Conservation (phyloP, 2,888 invertebrate genomes). For the Polietes domitor region DNA sequence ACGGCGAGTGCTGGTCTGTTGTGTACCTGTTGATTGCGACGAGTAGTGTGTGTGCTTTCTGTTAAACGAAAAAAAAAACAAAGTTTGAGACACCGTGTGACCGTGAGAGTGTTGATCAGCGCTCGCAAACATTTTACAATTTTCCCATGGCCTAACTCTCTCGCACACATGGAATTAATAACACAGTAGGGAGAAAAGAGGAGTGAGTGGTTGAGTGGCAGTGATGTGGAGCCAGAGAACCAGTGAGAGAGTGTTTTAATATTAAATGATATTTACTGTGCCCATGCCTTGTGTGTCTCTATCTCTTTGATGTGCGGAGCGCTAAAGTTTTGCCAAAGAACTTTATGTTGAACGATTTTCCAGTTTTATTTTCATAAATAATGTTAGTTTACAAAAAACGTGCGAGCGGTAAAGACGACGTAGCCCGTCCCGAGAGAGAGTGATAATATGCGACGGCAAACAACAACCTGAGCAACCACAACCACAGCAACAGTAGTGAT, state of each 20-base stretch:
- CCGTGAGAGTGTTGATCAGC: neutral
- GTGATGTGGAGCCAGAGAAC: neutral
- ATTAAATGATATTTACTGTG: slow-evolving; percentile 32
- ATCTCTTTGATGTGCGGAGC: no score
- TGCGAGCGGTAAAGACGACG: slow-evolving; percentile 48
- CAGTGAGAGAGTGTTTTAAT: neutral
- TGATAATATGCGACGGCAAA: neutral
- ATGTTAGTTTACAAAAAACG: slow-evolving; percentile 62
- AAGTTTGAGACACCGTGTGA: neutral
- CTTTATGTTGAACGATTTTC: slow-evolving; percentile 45
- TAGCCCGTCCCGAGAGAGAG: neutral
- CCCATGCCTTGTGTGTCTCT: neutral
- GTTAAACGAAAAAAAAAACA: neutral
- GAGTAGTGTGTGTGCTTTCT: no score
- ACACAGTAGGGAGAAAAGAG: neutral
- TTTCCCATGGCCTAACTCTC: neutral
- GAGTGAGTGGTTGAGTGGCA: neutral
- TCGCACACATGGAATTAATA: neutral
- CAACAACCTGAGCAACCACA: no score
- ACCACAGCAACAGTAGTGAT: no score
- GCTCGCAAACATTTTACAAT: no score
- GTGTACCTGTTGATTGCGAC: neutral
- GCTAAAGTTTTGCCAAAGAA: slow-evolving; percentile 50
- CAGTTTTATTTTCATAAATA: no score
- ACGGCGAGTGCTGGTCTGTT: neutral